phyloP scores from a whole-genome alignment of 2,797 vertebrate genomes.

The Coccyzus lansbergi region DNA sequence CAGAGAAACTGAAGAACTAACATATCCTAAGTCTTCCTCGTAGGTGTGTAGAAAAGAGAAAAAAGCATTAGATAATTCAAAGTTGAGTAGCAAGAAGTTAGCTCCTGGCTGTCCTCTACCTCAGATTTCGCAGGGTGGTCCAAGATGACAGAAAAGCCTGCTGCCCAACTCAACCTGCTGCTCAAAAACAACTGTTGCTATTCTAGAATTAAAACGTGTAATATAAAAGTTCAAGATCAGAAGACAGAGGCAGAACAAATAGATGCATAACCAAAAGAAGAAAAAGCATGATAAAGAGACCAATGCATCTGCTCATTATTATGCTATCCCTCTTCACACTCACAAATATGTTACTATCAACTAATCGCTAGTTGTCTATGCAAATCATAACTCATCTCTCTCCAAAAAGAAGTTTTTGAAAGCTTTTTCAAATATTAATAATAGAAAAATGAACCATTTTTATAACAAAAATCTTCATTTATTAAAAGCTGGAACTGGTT shows the following conservation, averaged over 20 bases:
- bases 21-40: background rate
- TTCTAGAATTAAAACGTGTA: background rate
- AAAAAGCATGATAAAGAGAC: background rate
- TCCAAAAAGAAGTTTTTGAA: constrained; percentile 58
- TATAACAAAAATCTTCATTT: constrained; percentile 75
- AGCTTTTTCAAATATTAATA: constrained; percentile 74
- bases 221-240: background rate
- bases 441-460: constrained; percentile 74
- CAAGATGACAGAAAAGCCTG: background rate
- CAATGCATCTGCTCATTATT: background rate
- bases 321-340: background rate
- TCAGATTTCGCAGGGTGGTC: constrained; percentile 4
- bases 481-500: constrained; percentile 80
- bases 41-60: background rate
- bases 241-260: background rate
- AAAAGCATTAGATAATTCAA: background rate
- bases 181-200: background rate
- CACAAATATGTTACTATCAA: background rate
- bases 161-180: background rate
- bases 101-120: background rate
- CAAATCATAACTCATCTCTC: constrained; percentile 15
- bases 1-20: background rate
- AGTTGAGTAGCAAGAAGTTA: background rate
- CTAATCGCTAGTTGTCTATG: background rate
- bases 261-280: background rate